phyloP scores from a whole-genome alignment of 2,888 invertebrate species.

The Caprella mutica region DNA sequence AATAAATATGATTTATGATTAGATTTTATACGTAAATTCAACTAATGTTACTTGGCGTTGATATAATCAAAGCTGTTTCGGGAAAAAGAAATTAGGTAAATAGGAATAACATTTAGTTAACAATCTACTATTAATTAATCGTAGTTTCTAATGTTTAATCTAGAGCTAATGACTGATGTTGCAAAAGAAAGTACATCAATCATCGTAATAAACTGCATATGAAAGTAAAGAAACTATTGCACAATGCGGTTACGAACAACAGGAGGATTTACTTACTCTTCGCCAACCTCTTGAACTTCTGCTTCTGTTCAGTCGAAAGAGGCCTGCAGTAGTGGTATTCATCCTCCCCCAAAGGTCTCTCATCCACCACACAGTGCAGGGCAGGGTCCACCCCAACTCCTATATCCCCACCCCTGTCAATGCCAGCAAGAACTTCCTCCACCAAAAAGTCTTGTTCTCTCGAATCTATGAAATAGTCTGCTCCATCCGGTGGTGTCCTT shows the following conservation, averaged over 20 bases:
- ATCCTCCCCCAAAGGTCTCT: constrained; percentile 14
- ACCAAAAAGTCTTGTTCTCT: constrained; percentile 4
- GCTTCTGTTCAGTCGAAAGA: constrained; percentile 2
- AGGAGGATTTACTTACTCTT: constrained; percentile 4
- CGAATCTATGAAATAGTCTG: constrained; percentile 5
- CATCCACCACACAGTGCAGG: constrained; percentile 5
- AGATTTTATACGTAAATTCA: too few relatives aligned
- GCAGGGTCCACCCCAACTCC: constrained; percentile 5
- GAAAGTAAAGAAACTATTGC: neutral
- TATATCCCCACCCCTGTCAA: constrained; percentile 2
- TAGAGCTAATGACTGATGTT: too few relatives aligned
- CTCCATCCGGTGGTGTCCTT: neutral
- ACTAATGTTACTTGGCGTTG: too few relatives aligned
- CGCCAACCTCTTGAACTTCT: neutral
- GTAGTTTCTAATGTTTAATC: too few relatives aligned
- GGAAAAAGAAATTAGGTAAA: too few relatives aligned
- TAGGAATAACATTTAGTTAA: too few relatives aligned
- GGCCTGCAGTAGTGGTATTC: constrained; percentile 14
- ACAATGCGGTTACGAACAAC: neutral
- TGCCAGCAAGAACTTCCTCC: neutral
- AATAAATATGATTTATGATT: too few relatives aligned
- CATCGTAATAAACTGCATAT: neutral
- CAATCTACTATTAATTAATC: too few relatives aligned
- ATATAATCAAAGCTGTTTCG: too few relatives aligned
- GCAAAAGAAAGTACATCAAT: neutral